Evolutionary conservation across 2,797 vertebrate genomes (phyloP), one percentile per base, ranked within the genome.

Genomic region (Crypturellus tataupa): DNA sequence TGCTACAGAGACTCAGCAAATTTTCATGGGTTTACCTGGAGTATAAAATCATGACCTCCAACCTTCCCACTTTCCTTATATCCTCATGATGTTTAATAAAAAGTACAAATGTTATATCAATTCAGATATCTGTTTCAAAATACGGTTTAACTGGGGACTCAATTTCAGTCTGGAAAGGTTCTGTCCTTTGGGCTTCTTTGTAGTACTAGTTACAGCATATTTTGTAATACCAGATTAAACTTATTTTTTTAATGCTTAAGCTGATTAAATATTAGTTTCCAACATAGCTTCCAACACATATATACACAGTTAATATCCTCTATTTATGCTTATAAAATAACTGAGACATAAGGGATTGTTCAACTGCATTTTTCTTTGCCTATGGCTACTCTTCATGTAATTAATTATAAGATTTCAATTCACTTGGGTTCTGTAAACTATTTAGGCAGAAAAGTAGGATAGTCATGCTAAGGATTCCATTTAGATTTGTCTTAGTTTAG

Each of bases 331-430:
- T 87, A 79, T 62, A 87, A 94, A 89, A 85, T 71, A 93, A 86
- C 84, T 1, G 10, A 92, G 63, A 70, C 68, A 46, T 81, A 87
- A 59, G 62, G 70, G 82, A 90, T 87, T 87, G 47, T 76, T 96
- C 92, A 91, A 87, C 62, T 91, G n/a, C 51, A 7, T 70, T 46
- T 21, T 29, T 69, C 15, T 59, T 94, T 96, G 94, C 91, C 80
- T 91, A 82, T 93, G 65, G 95, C 82, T 95, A 90, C 33, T 89
- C 40, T 91, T 90, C 46, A 87, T 91, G 51, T 93, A 79, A 81
- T 95, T 96, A 93, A 95, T 93, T 93, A 76, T 87, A 59, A 73
- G n/a, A 31, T 83, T 95, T 93, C 60, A 91, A 71, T 82, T 96
- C 93, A 83, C 65, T 90, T 85, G 93, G 84, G 89, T 75, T 93